Evolutionary conservation across 2,797 vertebrate genomes (phyloP).

Genomic region (Poliocrania exsul): DNA sequence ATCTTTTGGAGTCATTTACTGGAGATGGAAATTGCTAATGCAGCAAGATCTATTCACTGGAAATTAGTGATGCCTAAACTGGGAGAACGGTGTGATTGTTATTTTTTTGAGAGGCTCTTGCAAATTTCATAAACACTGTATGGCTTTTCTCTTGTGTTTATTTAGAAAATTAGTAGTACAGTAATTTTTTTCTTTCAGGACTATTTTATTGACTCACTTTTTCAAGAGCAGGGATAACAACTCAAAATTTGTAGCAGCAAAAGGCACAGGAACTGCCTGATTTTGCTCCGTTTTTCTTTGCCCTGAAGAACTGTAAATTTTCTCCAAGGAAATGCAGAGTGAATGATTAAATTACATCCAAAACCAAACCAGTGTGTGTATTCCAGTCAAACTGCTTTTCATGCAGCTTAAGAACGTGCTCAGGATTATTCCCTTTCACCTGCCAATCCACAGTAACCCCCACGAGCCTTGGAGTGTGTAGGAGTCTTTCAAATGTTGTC

Average conservation of each 20-base stretch:
- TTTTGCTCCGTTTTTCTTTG: background rate
- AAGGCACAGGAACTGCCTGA: background rate
- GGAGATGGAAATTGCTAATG: background rate
- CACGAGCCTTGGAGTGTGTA: background rate
- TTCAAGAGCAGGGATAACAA: background rate
- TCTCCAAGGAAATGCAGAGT: background rate
- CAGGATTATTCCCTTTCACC: constrained; percentile 33
- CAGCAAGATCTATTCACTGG: background rate
- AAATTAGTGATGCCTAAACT: background rate
- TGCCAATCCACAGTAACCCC: background rate
- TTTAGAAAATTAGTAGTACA: background rate
- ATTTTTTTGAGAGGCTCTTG: background rate
- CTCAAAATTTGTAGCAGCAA: background rate
- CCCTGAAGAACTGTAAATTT: background rate
- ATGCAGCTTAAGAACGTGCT: background rate
- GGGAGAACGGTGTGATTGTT: background rate
- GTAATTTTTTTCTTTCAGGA: background rate
- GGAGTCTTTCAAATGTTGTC: background rate
- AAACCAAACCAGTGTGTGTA: background rate
- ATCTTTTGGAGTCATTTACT: background rate
- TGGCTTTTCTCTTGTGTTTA: background rate
- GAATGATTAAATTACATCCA: background rate
- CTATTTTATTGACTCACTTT: background rate
- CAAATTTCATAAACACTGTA: background rate
- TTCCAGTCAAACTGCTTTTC: background rate